Conservation (phyloP, 1,140 invertebrate species). For the Berghia stephanieae region DNA sequence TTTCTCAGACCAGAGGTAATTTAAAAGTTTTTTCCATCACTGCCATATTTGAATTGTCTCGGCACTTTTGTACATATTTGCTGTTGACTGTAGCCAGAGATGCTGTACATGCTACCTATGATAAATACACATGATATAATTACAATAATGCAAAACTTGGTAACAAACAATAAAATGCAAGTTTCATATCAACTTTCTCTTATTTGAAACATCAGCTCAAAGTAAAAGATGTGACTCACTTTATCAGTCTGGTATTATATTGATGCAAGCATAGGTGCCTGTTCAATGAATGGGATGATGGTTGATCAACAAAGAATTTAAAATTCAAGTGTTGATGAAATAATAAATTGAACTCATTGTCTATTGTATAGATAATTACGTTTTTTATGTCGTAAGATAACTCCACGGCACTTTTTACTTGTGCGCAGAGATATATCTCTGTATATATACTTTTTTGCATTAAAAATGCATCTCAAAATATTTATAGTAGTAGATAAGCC, state of each 20-base stretch:
- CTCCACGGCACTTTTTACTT: too few species aligned
- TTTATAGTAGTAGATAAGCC: too few species aligned
- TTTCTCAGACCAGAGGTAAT: constrained; percentile 56
- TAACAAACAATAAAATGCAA: neutral
- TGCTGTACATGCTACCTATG: neutral
- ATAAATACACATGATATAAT: neutral
- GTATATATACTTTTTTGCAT: neutral
- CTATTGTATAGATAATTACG: too few species aligned
- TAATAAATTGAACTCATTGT: too few species aligned
- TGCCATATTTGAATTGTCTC: neutral
- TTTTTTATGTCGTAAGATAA: too few species aligned
- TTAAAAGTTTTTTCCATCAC: neutral
- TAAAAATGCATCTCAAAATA: too few species aligned
- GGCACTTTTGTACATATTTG: neutral
- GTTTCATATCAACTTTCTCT: neutral
- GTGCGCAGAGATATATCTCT: neutral
- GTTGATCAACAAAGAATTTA: too few species aligned
- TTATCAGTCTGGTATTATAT: neutral
- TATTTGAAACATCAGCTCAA: too few species aligned
- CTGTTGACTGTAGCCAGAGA: neutral
- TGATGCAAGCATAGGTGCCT: neutral
- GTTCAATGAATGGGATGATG: too few species aligned
- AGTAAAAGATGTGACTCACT: too few species aligned
- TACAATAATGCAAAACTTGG: neutral
- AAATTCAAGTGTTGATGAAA: neutral